A percentile compares a stretch with the other conserved stretches of the same genome.
Evolutionary conservation across 2,888 invertebrate genomes (phyloP).

Genomic region (Melipona bicolor): DNA sequence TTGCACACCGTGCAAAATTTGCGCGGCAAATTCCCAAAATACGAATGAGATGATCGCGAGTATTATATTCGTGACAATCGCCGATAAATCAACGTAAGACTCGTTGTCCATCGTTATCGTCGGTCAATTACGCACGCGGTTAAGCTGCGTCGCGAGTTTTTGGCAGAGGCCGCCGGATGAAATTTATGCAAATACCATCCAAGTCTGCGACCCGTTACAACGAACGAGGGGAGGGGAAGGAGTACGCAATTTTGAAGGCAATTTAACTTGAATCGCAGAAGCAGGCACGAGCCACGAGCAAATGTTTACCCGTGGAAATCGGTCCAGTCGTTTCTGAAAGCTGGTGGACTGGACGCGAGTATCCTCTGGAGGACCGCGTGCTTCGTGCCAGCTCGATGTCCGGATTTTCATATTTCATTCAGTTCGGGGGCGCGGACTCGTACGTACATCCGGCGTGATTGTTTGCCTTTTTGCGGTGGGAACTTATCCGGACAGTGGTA

Average conservation of each 20-base stretch:
- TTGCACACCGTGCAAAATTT: not conserved
- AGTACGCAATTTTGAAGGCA: conserved; percentile 73
- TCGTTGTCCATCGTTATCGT: conserved; percentile 52
- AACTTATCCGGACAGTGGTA: not conserved
- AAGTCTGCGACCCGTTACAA: conserved; percentile 53
- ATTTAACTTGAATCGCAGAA: conserved; percentile 72
- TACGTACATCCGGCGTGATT: not conserved
- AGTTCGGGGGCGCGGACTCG: not conserved
- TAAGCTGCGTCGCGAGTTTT: conserved; percentile 27
- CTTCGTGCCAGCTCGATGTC: not conserved
- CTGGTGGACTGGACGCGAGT: conserved; percentile 7
- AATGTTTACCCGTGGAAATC: conserved; percentile 70
- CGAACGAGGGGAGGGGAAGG: conserved; percentile 44
- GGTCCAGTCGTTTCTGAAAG: conserved; percentile 60
- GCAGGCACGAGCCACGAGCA: conserved; percentile 61
- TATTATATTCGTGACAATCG: not conserved
- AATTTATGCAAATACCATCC: conserved; percentile 64
- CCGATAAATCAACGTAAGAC: conserved; percentile 9
- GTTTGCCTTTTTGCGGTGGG: not conserved
- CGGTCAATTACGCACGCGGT: conserved; percentile 54
- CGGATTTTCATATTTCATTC: conserved; percentile 17
- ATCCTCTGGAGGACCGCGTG: too few relatives aligned
- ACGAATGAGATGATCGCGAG: too few relatives aligned
- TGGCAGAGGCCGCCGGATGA: conserved; percentile 35
- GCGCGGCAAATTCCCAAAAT: not conserved